phyloP scores from a whole-genome alignment of 2,113 vertebrate species.

The Emydocephalus ijimae region DNA sequence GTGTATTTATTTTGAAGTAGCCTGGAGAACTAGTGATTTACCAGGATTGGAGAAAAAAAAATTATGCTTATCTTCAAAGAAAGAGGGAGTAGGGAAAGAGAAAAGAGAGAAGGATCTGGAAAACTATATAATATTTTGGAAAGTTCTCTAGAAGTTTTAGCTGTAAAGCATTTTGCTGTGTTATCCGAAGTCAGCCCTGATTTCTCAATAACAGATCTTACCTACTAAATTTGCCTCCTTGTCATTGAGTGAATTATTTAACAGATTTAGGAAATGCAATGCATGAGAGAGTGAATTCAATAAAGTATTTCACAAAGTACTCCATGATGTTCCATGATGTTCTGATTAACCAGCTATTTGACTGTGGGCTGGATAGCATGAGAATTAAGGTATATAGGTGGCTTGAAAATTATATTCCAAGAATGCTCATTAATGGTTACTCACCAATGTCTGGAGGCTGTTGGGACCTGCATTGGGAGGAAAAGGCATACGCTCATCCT shows the following conservation, averaged over 20 bases:
- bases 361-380: not conserved
- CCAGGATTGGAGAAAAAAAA: not conserved
- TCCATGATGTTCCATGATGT: not conserved
- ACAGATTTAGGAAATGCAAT: not conserved
- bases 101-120: not conserved
- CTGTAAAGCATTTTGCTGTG: not conserved
- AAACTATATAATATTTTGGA: not conserved
- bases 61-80: not conserved
- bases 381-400: not conserved
- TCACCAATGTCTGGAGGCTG: not conserved
- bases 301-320: not conserved
- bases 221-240: not conserved
- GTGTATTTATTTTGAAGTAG: not conserved
- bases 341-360: not conserved
- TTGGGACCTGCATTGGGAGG: not conserved
- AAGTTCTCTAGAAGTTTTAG: not conserved
- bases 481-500: not conserved
- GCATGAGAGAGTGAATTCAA: not conserved
- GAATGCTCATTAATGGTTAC: not conserved
- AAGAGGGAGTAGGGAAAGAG: not conserved
- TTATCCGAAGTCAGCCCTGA: not conserved
- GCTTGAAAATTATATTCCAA: not conserved
- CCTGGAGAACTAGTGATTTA: not conserved
- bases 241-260: not conserved
- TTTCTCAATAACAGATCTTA: not conserved